Conservation (phyloP, 2,113 vertebrate genomes). For the Andinoacara biseriatus region DNA sequence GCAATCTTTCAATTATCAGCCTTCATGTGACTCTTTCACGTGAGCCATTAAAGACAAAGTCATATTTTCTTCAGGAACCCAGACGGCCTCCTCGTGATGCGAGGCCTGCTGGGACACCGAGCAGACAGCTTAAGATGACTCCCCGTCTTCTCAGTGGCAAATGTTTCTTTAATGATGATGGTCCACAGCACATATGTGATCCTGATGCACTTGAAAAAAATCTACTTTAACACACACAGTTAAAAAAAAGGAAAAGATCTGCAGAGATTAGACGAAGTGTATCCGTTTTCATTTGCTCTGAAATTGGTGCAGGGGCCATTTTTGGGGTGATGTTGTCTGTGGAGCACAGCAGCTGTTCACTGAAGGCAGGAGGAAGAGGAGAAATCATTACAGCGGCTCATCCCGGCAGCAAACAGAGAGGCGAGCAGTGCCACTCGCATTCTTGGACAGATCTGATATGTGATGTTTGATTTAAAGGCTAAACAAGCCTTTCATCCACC, state of each 20-base stretch:
- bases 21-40: not conserved
- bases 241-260: constrained; percentile 20
- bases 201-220: constrained; percentile 57
- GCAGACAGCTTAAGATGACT: constrained; percentile 38
- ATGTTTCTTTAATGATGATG: constrained; percentile 53
- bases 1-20: constrained; percentile 4
- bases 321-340: constrained; percentile 67
- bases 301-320: constrained; percentile 71
- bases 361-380: constrained; percentile 47
- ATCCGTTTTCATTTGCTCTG: constrained; percentile 76
- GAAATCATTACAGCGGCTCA: constrained; percentile 75
- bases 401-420: constrained; percentile 54
- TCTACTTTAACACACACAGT: constrained; percentile 14
- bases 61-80: constrained; percentile 31
- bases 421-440: constrained; percentile 39
- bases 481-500: constrained; percentile 31
- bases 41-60: not conserved
- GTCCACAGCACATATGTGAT: constrained; percentile 55
- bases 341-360: constrained; percentile 81
- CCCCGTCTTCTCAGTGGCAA: constrained; percentile 36
- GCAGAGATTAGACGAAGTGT: constrained; percentile 76
- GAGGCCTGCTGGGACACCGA: constrained; percentile 50
- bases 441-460: constrained; percentile 9
- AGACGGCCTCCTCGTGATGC: constrained; percentile 32
- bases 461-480: constrained; percentile 28